Conservation (phyloP, 2,888 invertebrate genomes). For the Standfussiana lucernea region DNA sequence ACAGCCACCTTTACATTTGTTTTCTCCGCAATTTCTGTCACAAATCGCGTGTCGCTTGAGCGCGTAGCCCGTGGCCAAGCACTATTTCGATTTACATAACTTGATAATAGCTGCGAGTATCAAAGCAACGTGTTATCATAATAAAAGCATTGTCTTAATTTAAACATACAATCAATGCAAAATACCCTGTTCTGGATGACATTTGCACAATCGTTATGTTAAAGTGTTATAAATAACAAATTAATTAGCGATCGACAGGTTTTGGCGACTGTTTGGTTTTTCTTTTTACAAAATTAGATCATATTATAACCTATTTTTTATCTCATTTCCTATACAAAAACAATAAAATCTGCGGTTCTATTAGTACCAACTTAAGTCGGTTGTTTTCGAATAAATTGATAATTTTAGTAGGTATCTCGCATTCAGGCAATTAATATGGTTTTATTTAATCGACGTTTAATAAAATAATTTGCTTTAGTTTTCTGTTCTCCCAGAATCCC, state of each 20-base stretch:
- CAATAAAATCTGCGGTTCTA: background rate
- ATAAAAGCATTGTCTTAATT: constrained; percentile 41
- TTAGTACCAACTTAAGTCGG: background rate
- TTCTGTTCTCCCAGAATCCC: background rate
- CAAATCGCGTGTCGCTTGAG: background rate
- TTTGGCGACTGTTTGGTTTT: background rate
- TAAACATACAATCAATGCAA: constrained; percentile 1
- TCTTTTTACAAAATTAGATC: constrained; percentile 1
- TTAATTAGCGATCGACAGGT: background rate
- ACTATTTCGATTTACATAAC: constrained; percentile 26
- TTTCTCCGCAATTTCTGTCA: background rate
- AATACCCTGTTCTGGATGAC: constrained; percentile 1
- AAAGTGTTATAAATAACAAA: constrained; percentile 3
- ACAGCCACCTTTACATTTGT: background rate
- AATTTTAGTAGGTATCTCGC: background rate
- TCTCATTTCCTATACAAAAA: background rate
- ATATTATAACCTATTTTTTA: background rate
- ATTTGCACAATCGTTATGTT: constrained; percentile 11
- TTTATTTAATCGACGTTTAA: background rate
- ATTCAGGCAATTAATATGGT: background rate
- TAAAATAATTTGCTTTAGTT: background rate
- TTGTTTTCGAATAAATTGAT: background rate
- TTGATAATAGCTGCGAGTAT: constrained; percentile 2
- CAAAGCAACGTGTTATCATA: background rate
- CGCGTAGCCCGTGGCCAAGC: background rate